Base-by-base conservation (phyloP, 2,797 vertebrate genomes). In the Hippocampus kuda region DNA sequence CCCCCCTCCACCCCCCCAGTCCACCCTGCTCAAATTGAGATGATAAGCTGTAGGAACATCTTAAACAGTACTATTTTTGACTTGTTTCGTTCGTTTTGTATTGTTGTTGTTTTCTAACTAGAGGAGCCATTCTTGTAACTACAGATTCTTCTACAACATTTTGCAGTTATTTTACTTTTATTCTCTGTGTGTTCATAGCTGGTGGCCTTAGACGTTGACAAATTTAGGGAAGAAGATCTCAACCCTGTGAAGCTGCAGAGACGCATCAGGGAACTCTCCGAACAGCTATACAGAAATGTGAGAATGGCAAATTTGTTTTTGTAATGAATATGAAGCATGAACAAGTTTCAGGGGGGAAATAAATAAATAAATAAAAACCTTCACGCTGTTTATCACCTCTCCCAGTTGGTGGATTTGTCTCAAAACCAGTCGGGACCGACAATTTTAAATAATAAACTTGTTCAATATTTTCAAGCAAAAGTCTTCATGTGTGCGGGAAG, bases 201-300 rank as follows among this genome's bases (percentile, higher is more conserved):
- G 90, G 97, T 99, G 86, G 96, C 97, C 79, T 94, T 93, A 84
- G 92, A 97, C 86, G 89, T 92, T 0, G 94, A 95, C 79, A 91
- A 89, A 86, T 94, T 97, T 83, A 96, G 94, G 86, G 91, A 94
- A 79, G 95, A 98, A 75, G 94, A 95, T 67, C 86, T 89, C 78
- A 93, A 88, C 80, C 88, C 92, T 68, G 70, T 83, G 73, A 96
- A 93, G 87, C 88, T 94, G 70, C 92, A 95, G 88, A 98, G 94
- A 79, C 92, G 93, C 75, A 89, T 98, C 78, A 91, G 94, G 88
- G 94, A 97, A 79, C 92, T 99, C 79, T 95, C 97, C 11, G 96
- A 99, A 77, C 97, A 97, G 70, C 92, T 99, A 2, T 93, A 93
- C 84, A 94, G 87, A 92, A 99, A 98, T 76, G 96, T 97, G 89